These are phyloP conservation scores for Corydoras maculifer DNA, from an alignment of 2,113 vertebrate species.

Conservation along the genomic window DNA sequence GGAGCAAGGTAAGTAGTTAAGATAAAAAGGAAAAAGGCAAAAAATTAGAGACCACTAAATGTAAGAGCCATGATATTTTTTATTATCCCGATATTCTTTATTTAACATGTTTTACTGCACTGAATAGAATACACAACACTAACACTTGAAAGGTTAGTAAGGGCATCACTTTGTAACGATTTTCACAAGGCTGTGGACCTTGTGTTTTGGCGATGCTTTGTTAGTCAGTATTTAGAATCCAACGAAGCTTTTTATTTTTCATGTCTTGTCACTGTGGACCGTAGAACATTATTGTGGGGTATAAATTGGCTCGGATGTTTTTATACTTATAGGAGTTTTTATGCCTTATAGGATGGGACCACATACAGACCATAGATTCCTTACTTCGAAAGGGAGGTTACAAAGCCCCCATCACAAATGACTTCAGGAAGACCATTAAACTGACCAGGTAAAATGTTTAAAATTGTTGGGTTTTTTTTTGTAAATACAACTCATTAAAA, in stretches of 20 bases:
- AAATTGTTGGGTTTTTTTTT: background rate
- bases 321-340: background rate
- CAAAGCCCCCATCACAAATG: slow-evolving; percentile 98
- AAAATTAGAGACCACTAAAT: too few species aligned
- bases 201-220: too few species aligned
- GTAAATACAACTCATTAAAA: background rate
- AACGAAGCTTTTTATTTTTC: background rate
- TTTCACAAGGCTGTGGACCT: too few species aligned
- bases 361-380: slow-evolving; percentile 99
- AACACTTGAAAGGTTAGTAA: too few species aligned
- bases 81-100: too few species aligned
- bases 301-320: background rate
- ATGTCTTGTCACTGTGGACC: background rate
- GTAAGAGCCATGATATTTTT: too few species aligned
- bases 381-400: slow-evolving; percentile 99
- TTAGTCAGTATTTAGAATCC: too few species aligned
- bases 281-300: background rate
- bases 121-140: too few species aligned
- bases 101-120: too few species aligned
- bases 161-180: too few species aligned
- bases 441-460: slow-evolving; percentile 86
- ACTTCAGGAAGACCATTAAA: slow-evolving; percentile 99
- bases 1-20: slow-evolving; percentile 88
- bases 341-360: slow-evolving; percentile 87
- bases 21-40: too few species aligned